Evolutionary conservation across 2,888 invertebrate genomes (phyloP), one percentile per base, ranked within the genome.

Genomic region (Cephus rjabovi): DNA sequence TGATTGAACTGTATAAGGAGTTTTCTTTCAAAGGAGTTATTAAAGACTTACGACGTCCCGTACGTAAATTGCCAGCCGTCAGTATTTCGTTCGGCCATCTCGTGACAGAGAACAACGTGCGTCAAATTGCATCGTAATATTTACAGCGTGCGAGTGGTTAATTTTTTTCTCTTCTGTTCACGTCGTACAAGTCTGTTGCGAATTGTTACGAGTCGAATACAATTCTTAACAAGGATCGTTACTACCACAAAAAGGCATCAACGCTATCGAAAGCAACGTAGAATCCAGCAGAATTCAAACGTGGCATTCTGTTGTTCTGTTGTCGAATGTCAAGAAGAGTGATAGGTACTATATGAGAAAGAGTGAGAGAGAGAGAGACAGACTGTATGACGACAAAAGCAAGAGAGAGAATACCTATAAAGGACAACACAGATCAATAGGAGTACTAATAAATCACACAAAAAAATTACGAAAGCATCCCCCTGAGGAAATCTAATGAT

Each of bases 201-300:
- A 56, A 56, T 56, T 23, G 56, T 9, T 56, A 56, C 56, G 23
- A 56, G 9, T 56, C 56, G 56, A 56, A 23, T 56, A 56, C 56
- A 56, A 56, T 56, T 56, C 56, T 56, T 9, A 56, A 56, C 23
- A 23, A 23, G 23, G 56, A 56, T 23, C 56, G 23, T 56, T 23
- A 23, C 56, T 56, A 23, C 56, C 56, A 37, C 35, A 56, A 56
- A 56, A 56, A 56, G 56, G 31, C 71, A 71, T 34, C 34, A 34
- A 12, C 71, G 34, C 30, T 71, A 71, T 71, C 71, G 23, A 33
- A 33, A 31, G 71, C 31, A 31, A 33, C 34, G 71, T 30, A 30
- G 71, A 30, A 71, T 71, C 71, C 34, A 71, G 71, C 71, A 71
- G 71, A 71, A 71, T 71, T 71, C 71, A 71, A 71, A 71, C 30